Evolutionary conservation across 2,888 invertebrate species (phyloP).

Genomic region (Cristatella mucedo): DNA sequence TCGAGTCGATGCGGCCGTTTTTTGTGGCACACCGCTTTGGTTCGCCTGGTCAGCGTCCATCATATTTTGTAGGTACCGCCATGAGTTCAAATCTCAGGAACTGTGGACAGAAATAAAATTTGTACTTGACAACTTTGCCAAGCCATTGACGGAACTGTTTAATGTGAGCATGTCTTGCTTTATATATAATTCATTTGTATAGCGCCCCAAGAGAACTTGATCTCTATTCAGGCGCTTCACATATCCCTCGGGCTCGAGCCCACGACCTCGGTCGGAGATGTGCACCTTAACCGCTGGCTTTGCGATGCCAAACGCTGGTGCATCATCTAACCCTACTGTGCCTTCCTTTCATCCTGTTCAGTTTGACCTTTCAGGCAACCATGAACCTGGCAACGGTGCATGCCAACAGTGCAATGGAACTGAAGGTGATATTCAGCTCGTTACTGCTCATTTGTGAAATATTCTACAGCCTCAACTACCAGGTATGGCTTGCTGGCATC

Average conservation of each 20-base stretch:
- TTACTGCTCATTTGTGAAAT: constrained; percentile 76
- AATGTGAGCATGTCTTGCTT: constrained; percentile 45
- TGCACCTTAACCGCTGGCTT: no score
- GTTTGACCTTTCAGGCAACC: constrained; percentile 50
- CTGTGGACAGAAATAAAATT: constrained; percentile 94
- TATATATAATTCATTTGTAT: no score
- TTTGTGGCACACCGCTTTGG: no score
- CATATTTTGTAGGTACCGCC: constrained; percentile 50
- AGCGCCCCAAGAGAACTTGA: no score
- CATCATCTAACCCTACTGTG: no score
- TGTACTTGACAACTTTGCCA: constrained; percentile 79
- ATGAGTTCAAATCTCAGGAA: constrained; percentile 81
- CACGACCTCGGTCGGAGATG: no score
- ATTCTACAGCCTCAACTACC: constrained; percentile 88
- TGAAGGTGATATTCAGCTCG: constrained; percentile 73
- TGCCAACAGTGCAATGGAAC: constrained; percentile 55
- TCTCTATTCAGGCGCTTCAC: no score
- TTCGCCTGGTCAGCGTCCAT: no score
- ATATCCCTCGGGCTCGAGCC: no score
- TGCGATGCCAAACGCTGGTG: no score
- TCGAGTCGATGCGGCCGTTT: no score
- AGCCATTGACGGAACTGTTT: constrained; percentile 78
- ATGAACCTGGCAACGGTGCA: constrained; percentile 64
- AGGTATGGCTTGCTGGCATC: constrained; percentile 46
- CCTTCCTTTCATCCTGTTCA: no score